phyloP scores from a whole-genome alignment of 2,113 vertebrate species.

The Sula dactylatra region DNA sequence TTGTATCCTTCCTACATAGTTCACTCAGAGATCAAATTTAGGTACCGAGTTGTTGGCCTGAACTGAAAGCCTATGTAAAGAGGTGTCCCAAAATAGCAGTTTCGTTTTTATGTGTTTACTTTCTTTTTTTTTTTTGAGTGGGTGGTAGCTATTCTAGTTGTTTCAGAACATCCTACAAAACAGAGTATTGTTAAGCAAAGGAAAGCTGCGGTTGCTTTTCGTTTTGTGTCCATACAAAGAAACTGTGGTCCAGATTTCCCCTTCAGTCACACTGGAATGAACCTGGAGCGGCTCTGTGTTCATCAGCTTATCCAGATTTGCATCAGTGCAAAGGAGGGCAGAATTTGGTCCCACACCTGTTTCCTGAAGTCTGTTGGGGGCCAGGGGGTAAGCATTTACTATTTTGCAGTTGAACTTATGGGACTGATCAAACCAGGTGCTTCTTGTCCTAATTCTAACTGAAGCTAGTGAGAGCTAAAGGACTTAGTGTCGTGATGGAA shows the following conservation, averaged over 20 bases:
- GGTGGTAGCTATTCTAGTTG: slow-evolving; percentile 25
- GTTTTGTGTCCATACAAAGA: neutral
- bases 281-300: neutral
- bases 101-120: neutral
- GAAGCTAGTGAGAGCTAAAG: neutral
- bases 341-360: neutral
- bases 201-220: neutral
- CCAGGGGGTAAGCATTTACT: neutral
- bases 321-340: neutral
- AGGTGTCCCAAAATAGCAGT: slow-evolving; percentile 25
- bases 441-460: neutral
- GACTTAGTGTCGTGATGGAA: neutral
- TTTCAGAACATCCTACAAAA: neutral
- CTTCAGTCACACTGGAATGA: neutral
- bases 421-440: neutral
- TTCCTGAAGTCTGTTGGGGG: neutral
- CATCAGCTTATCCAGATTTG: neutral
- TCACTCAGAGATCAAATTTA: neutral
- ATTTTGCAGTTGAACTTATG: neutral
- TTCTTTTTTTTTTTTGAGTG: neutral
- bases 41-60: neutral
- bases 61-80: neutral
- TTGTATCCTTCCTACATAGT: neutral
- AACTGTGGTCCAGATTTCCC: neutral
- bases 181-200: neutral